A percentile compares a stretch with the other conserved stretches of the same genome.
phyloP scores from a whole-genome alignment of 2,888 invertebrate species.

The Sesia apiformis region DNA sequence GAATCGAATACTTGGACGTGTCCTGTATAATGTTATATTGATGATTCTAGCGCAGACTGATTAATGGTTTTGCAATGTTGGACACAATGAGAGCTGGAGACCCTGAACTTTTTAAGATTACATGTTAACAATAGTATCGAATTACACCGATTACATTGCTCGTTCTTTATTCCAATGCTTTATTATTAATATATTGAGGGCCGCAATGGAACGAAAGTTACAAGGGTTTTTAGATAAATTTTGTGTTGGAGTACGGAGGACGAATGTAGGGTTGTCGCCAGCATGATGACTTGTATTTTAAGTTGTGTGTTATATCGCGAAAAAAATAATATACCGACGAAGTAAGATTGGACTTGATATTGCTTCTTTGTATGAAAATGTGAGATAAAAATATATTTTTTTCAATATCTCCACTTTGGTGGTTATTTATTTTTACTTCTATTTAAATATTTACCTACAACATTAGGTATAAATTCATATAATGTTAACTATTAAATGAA shows the following conservation, averaged over 20 bases:
- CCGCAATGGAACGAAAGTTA: constrained; percentile 18
- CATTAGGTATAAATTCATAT: background rate
- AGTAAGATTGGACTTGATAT: constrained; percentile 26
- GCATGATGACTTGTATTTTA: constrained; percentile 61
- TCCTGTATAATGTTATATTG: constrained; percentile 68
- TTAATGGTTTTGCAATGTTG: constrained; percentile 62
- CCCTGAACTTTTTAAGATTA: constrained; percentile 35
- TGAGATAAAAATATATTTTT: background rate
- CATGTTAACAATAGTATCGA: constrained; percentile 5
- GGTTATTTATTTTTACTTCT: background rate
- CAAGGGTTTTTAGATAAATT: constrained; percentile 1
- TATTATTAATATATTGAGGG: background rate
- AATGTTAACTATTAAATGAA: too few relatives aligned
- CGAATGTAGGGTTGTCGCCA: constrained; percentile 66
- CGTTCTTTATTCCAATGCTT: constrained; percentile 1
- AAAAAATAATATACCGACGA: constrained; percentile 28
- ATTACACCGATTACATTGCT: constrained; percentile 22
- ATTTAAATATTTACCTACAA: background rate
- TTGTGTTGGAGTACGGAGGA: constrained; percentile 18
- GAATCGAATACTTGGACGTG: constrained; percentile 68
- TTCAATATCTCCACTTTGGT: background rate
- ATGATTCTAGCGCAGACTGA: constrained; percentile 70
- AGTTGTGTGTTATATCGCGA: constrained; percentile 30
- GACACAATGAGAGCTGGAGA: constrained; percentile 53
- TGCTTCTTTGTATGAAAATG: constrained; percentile 14